These are phyloP conservation scores for Dinomys branickii DNA, from an alignment of 2,113 vertebrate genomes.

Conservation along the genomic window DNA sequence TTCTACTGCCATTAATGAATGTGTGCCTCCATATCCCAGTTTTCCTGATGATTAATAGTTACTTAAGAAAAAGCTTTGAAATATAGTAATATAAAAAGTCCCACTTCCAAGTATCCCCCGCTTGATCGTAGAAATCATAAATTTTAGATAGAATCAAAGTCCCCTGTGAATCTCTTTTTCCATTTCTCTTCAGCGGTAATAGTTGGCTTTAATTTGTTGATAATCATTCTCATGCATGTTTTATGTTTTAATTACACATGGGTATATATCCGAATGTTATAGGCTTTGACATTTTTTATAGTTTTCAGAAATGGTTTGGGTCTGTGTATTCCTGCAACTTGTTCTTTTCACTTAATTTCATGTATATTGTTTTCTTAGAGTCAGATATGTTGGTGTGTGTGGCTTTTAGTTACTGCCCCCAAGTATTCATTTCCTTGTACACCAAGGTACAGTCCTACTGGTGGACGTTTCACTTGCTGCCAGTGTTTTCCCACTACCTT, in stretches of 20 bases:
- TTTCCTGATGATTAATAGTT: slow-evolving; percentile 41
- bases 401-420: background rate
- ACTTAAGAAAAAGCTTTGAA: background rate
- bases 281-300: background rate
- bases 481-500: background rate
- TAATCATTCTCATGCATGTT: slow-evolving; percentile 3
- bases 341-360: background rate
- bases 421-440: background rate
- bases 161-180: background rate
- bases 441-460: background rate
- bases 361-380: background rate
- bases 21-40: background rate
- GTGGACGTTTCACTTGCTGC: background rate
- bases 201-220: slow-evolving; percentile 21
- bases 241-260: slow-evolving; percentile 14
- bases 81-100: slow-evolving; percentile 26
- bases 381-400: background rate
- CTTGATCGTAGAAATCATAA: slow-evolving; percentile 40
- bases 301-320: background rate
- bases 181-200: slow-evolving; percentile 41
- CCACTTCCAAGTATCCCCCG: background rate
- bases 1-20: slow-evolving; percentile 14
- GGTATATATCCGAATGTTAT: background rate
- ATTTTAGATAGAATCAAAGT: slow-evolving; percentile 18
- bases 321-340: slow-evolving; percentile 20